Evolutionary conservation across 2,797 vertebrate species (phyloP), one percentile per base, ranked within the genome.

Genomic region (Amphiprion clarkii): DNA sequence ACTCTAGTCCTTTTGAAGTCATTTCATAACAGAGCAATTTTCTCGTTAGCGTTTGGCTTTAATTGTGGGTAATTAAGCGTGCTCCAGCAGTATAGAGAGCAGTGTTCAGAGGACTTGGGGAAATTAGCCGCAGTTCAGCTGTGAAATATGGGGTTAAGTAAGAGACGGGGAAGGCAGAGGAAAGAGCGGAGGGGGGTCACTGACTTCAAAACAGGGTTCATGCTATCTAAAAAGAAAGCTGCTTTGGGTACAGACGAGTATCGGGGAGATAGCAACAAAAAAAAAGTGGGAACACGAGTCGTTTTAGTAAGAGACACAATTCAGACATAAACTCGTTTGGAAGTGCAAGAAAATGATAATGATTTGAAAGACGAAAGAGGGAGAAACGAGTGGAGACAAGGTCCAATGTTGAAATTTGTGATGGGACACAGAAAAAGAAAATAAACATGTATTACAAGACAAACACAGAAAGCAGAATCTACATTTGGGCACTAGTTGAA

Each of bases 21-120:
- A 91, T 94, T 94, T 94, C 94, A 95, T 95, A 95, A 95, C 90
- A 88, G 92, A 94, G 92, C 92, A 88, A 93, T 95, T 95, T 96
- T 95, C 92, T 95, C 89, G 87, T 95, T 95, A 95, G 93, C 87
- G 77, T 87, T 90, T 86, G 85, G 87, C 87, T 94, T 95, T 95
- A 95, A 96, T 95, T 95, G 94, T 83, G 93, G 92, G 94, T 95
- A 95, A 96, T 95, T 95, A 95, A 92, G 93, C 94, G 90, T 95
- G 93, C 74, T 93, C 84, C 64, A 76, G 84, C 84, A 74, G 91
- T 92, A 91, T 90, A 88, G 88, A 82, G 91, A 91, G 87, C 79
- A 78, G 87, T 90, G 91, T 92, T 92, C 86, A 27, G 76, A 85
- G 90, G 88, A 90, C 91, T 89, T 84, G 89, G 86, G 87, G 93